Evolutionary conservation across 2,113 vertebrate species (phyloP), one percentile per base, ranked within the genome.

Genomic region (Nasalis larvatus): DNA sequence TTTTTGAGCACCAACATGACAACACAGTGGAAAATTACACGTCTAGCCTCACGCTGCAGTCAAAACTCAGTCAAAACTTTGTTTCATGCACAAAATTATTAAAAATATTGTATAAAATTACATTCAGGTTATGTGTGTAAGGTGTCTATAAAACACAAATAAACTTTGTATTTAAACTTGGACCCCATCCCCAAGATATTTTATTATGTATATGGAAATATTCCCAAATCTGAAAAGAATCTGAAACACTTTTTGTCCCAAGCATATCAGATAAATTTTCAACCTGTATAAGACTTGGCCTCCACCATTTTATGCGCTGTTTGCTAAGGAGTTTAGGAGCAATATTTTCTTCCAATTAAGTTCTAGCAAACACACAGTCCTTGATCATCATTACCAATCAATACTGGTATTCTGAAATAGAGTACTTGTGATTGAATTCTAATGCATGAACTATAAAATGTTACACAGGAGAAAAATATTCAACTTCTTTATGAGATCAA

Each of bases 301-400:
- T 63, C 66, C 58, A 21, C 8, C 20, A 37, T 47, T 88, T 74
- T 91, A 47, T 68, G 45, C 37, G 47, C 7, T 91, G 7, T 42
- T 71, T 21, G 73, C 1, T 60, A 90, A 87, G 8, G 35, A 18
- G 25, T 58, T 40, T 66, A 45, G 63, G 32, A 89, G 37, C 17
- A 86, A 27, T 71, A 47, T n/a, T 78, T 91, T 32, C 35, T 78
- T 6, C 54, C 81, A 35, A 80, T 35, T 96, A 97, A 96, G 94
- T 95, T 74, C 20, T 23, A 96, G n/a, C 87, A 97, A 95, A 92
- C 56, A 76, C 63, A 82, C 37, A 69, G 56, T 74, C 37, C 23
- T 96, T 95, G 90, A 93, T 96, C 96, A n/a, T 97, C 95, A 89
- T 87, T 97, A 83, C 80, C 86, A 52, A 81, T 89, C 94, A 94